A percentile compares a stretch with the other conserved stretches of the same genome.
phyloP scores from a whole-genome alignment of 2,797 vertebrate genomes.

The Oreochromis mossambicus region DNA sequence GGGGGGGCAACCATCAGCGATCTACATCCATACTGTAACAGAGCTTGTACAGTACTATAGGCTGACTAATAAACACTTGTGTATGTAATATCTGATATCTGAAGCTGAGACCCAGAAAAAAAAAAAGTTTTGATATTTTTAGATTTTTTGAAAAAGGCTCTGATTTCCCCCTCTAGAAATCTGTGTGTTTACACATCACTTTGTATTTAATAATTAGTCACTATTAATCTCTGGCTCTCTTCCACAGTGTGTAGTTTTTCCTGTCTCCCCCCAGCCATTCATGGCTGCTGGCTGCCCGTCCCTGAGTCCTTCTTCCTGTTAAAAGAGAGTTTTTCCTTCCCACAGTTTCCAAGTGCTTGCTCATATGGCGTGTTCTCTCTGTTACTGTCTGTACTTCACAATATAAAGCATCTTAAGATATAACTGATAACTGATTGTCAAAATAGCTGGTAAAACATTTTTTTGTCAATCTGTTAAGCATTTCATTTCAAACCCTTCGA shows the following conservation, averaged over 20 bases:
- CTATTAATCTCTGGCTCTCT: neutral
- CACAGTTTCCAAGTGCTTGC: neutral
- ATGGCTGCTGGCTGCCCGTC: neutral
- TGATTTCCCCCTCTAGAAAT: neutral
- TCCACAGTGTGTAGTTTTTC: neutral
- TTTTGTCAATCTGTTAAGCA: neutral
- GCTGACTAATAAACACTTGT: neutral
- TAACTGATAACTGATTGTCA: neutral
- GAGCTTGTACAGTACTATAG: neutral
- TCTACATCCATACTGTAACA: neutral
- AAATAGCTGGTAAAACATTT: neutral
- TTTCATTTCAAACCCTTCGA: neutral
- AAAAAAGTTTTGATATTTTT: neutral
- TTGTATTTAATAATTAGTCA: neutral
- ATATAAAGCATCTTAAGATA: neutral
- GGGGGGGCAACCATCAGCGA: neutral
- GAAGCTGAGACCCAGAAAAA: neutral
- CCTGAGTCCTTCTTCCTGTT: neutral
- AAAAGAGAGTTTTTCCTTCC: neutral
- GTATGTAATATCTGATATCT: neutral
- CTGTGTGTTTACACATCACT: neutral
- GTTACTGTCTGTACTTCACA: neutral
- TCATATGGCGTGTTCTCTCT: neutral
- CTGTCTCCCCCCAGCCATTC: neutral
- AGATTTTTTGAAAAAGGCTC: neutral